phyloP scores from a whole-genome alignment of 2,113 vertebrate genomes.

The Haemorhous mexicanus region DNA sequence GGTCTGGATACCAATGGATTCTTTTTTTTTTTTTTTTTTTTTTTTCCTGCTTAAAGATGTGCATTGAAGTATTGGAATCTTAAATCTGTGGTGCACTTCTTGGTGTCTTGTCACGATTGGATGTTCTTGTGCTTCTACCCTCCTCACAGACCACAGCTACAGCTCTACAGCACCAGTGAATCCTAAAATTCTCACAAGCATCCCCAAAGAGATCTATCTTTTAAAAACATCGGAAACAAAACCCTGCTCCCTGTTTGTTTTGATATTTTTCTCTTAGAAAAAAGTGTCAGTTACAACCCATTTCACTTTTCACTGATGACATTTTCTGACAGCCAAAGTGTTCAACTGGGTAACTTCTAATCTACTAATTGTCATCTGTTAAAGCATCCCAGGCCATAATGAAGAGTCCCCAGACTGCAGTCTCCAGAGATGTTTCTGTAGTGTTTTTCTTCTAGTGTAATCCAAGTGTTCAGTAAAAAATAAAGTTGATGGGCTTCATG shows the following conservation, averaged over 20 bases:
- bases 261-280: background rate
- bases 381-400: background rate
- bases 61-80: background rate
- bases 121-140: background rate
- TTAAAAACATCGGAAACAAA: background rate
- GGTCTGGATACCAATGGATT: background rate
- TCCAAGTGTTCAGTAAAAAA: background rate
- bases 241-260: background rate
- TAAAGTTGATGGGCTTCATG: background rate
- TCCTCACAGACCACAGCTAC: background rate
- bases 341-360: background rate
- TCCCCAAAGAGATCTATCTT: background rate
- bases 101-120: background rate
- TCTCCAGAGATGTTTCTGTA: background rate
- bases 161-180: background rate
- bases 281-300: background rate
- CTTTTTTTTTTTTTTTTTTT: too few species aligned
- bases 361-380: background rate
- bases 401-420: background rate
- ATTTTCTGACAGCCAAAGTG: constrained; percentile 6
- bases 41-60: background rate
- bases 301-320: background rate
- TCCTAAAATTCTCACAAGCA: background rate
- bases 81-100: background rate
- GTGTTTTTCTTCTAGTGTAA: background rate